phyloP scores from a whole-genome alignment of 2,113 vertebrate species.

The Rhinolophus ferrumequinum region DNA sequence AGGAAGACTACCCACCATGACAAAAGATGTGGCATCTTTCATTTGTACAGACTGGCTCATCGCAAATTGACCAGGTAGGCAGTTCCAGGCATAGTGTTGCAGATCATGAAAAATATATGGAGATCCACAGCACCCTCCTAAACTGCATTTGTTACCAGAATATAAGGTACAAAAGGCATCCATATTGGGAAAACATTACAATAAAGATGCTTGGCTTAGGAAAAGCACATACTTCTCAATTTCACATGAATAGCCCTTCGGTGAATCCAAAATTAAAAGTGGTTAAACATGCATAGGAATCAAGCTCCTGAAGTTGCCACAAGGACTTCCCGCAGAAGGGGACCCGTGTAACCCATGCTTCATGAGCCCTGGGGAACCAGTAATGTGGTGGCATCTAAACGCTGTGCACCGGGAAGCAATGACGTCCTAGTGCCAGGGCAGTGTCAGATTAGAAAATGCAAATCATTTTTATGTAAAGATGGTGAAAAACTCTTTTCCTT shows the following conservation, averaged over 20 bases:
- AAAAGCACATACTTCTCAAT: background rate
- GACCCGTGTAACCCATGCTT: conserved; percentile 87
- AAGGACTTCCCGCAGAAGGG: conserved; percentile 91
- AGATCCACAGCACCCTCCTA: conserved; percentile 90
- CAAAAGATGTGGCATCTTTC: conserved; percentile 15
- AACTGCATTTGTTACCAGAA: conserved; percentile 90
- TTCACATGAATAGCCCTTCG: conserved; percentile 93
- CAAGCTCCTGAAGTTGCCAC: conserved; percentile 88
- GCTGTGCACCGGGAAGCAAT: conserved; percentile 83
- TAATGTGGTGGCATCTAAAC: conserved; percentile 85
- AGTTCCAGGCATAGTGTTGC: conserved; percentile 85
- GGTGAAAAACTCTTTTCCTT: background rate
- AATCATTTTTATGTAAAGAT: background rate
- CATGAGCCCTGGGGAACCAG: conserved; percentile 88
- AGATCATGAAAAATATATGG: conserved; percentile 90
- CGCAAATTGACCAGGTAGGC: background rate
- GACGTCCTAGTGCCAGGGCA: background rate
- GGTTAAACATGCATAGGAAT: conserved; percentile 92
- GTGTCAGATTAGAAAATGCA: background rate
- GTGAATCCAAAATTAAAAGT: conserved; percentile 90
- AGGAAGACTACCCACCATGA: conserved; percentile 2
- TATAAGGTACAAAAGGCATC: conserved; percentile 86
- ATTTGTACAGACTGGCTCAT: background rate
- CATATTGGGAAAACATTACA: conserved; percentile 1
- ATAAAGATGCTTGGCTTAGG: conserved; percentile 81